Evolutionary conservation across 2,888 invertebrate species (phyloP).

Genomic region (Epistrophe grossulariae): DNA sequence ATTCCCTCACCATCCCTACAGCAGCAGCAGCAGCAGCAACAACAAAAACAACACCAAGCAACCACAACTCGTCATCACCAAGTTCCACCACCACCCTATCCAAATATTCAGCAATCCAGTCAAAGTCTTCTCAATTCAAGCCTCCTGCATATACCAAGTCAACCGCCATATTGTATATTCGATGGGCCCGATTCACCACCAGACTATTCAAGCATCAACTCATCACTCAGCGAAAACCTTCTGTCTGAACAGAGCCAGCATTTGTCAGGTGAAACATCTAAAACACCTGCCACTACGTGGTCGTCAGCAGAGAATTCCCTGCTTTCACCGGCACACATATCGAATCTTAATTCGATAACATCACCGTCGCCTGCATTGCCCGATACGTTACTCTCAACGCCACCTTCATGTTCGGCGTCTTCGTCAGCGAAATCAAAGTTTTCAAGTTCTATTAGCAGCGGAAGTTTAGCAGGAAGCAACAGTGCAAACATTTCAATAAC

Average conservation of each 20-base stretch:
- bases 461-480: conserved; percentile 41
- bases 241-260: conserved; percentile 77
- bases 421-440: conserved; percentile 59
- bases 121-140: conserved; percentile 81
- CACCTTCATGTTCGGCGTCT: conserved; percentile 78
- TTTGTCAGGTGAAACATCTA: conserved; percentile 64
- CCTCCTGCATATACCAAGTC: conserved; percentile 82
- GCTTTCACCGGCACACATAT: conserved; percentile 79
- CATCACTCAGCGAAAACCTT: conserved; percentile 73
- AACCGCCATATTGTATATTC: conserved; percentile 83
- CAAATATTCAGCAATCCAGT: conserved; percentile 68
- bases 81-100: conserved; percentile 76
- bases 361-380: conserved; percentile 83
- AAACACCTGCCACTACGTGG: conserved; percentile 53
- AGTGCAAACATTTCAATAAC: conserved; percentile 52
- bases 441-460: conserved; percentile 53
- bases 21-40: conserved; percentile 68
- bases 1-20: conserved; percentile 41
- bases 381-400: conserved; percentile 82
- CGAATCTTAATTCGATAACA: conserved; percentile 83
- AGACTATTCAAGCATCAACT: conserved; percentile 76
- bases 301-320: conserved; percentile 76
- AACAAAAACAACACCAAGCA: conserved; percentile 72
- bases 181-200: conserved; percentile 82
- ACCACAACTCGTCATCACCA: conserved; percentile 73